Base-by-base conservation (phyloP, 2,888 invertebrate genomes). In the Abrostola tripartita region DNA sequence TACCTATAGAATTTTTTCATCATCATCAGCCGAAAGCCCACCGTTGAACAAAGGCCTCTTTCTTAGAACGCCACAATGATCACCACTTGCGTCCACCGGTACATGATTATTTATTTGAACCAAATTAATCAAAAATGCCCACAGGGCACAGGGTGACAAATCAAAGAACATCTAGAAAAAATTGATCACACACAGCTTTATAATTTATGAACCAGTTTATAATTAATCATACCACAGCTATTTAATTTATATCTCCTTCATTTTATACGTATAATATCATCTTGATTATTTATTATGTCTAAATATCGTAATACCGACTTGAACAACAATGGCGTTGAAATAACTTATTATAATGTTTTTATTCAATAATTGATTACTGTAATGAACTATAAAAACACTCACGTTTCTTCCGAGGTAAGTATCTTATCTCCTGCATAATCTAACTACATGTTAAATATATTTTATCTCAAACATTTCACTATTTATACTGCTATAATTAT, bases 21-120 rank as follows among this genome's bases (percentile, higher is more conserved):
- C n/a, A n/a, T n/a, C n/a, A n/a, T n/a, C n/a, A n/a, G n/a, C n/a
- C n/a, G n/a, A n/a, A n/a, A n/a, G n/a, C n/a, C n/a, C n/a, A n/a
- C n/a, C n/a, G n/a, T n/a, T n/a, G n/a, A n/a, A n/a, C n/a, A n/a
- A n/a, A n/a, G n/a, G n/a, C n/a, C n/a, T n/a, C n/a, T n/a, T n/a
- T n/a, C n/a, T n/a, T n/a, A n/a, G n/a, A n/a, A n/a, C n/a, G n/a
- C n/a, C n/a, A n/a, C n/a, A n/a, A n/a, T n/a, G n/a, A n/a, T n/a
- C n/a, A n/a, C n/a, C n/a, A n/a, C n/a, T n/a, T n/a, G n/a, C n/a
- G n/a, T n/a, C n/a, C n/a, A n/a, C n/a, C n/a, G n/a, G n/a, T n/a
- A n/a, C n/a, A n/a, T n/a, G n/a, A n/a, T 56, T 56, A 67, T 65
- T 65, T 7, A 56, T 65, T 37, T 58, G 8, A 24, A 61, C 67